Base-by-base conservation (phyloP, 2,888 invertebrate species). In the Euphydryas editha region DNA sequence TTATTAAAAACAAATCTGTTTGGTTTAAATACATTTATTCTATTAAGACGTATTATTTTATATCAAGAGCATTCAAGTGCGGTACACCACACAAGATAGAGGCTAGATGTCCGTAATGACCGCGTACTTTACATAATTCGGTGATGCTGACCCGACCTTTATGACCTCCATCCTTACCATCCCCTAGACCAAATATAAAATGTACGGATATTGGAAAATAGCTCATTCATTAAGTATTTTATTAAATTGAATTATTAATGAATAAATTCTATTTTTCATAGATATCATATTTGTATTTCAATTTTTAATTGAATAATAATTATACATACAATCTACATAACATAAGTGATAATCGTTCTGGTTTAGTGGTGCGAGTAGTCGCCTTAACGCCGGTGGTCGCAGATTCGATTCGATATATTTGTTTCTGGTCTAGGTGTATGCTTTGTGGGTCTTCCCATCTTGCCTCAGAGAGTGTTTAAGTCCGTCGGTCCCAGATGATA, bases 91-190 rank as follows among this genome's bases (percentile, higher is more conserved):
- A 51, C 24, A 51, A 82, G 81, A 86, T 85, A 82, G 81, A 85
- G 78, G 82, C 80, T 81, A 79, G 77, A 79, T 69, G 70, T 71
- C 72, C 85, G 81, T 88, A 90, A 91, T 91, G 91, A 90, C 89
- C 54, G 24, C 80, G 84, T 86, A 86, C 87, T 92, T 92, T 91
- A 87, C 90, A 90, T 92, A 92, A 92, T 92, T 86, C 79, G 83
- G 76, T 85, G 79, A 91, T 90, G 71, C 79, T 85, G 87, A 85
- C 87, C 88, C 86, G 72, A 72, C 74, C 73, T 67, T 71, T 60
- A 70, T 59, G 64, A 62, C 57, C 49, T 11, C 60, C 58, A 64
- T 65, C 13, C 68, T 69, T 66, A 59, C 46, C 73, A 73, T 72
- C 44, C 18, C 13, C 49, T 21, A 13, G 6, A 30, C 20, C n/a